Conservation (phyloP, 37 sponge, comb jelly and placozoan genomes). For the Agelas oroides region DNA sequence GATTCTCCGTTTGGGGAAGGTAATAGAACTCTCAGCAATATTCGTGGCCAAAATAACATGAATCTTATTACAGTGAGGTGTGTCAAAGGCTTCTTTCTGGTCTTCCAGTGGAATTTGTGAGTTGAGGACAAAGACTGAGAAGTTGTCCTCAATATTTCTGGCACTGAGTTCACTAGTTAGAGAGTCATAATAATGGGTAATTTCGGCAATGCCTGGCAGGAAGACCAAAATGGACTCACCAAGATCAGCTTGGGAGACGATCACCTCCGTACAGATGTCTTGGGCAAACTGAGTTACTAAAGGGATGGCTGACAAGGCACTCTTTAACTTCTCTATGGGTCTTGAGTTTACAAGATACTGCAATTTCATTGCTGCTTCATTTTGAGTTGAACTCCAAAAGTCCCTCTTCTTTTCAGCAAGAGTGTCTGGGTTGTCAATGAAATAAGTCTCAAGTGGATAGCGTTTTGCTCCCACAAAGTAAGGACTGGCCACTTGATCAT, state of each 20-base stretch:
- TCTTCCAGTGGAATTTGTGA: conserved; percentile 80
- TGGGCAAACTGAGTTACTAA: conserved; percentile 3
- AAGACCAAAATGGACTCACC: conserved; percentile 75
- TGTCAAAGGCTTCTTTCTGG: conserved; percentile 54
- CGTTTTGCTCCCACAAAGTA: conserved; percentile 66
- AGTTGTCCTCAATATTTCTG: conserved; percentile 8
- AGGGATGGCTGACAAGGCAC: conserved; percentile 1
- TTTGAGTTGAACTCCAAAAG: conserved; percentile 27
- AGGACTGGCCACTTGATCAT: conserved; percentile 44
- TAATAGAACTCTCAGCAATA: conserved; percentile 85
- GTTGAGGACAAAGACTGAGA: conserved; percentile 67
- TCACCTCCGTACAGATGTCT: conserved; percentile 50
- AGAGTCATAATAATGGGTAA: conserved; percentile 43
- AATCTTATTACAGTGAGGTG: conserved; percentile 39
- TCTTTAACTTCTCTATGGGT: not conserved
- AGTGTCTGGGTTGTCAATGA: conserved; percentile 45
- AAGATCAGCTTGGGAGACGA: conserved; percentile 47
- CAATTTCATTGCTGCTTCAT: not conserved
- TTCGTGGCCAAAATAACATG: conserved; percentile 79
- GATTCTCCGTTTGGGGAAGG: conserved; percentile 67
- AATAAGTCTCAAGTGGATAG: conserved; percentile 51
- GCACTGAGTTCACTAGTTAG: conserved; percentile 6
- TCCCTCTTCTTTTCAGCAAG: not conserved
- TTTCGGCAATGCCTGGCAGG: conserved; percentile 71
- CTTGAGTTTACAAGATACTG: not conserved